Evolutionary conservation across 2,113 vertebrate genomes (phyloP), one percentile per base, ranked within the genome.

Genomic region (Camelus bactrianus): DNA sequence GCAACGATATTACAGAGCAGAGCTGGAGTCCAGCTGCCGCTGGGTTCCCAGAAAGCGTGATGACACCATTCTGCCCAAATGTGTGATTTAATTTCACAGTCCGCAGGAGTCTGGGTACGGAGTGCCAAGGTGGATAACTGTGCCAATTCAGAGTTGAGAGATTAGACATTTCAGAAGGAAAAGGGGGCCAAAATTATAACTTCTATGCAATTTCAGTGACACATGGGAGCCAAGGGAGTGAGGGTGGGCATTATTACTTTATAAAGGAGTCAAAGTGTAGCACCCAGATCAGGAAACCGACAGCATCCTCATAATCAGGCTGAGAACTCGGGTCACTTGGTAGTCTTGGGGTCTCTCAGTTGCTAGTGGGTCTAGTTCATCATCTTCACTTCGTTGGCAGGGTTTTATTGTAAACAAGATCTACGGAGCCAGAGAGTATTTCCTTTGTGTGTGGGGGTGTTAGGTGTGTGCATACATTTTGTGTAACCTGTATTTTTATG

Each of bases 11-110:
- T 17, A 3, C 22, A 12, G 19, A 70, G 85, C 72, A 6, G 35
- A 2, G 0, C 0, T 13, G 9, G 85, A n/a, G 69, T 28, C 65
- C n/a, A 32, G 77, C 35, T 14, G 46, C 32, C 13, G 1, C 42
- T 32, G 46, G 60, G 35, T 8, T 38, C 42, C 83, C 24, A 6
- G 77, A 58, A 93, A 5, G 92, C 30, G 42, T 22, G 67, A 65
- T 67, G 92, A 87, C 93, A 94, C 86, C 95, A 87, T 26, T 97
- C 85, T 93, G 62, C 79, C 86, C 46, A 13, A 32, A 65, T 2
- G 54, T 89, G 86, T 56, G 85, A 94, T 94, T 85, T 85, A 93
- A 94, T 94, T 93, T 86, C 67, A 91, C 77, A 64, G 91, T 8
- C 96, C 4, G 46, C 15, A n/a, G 96, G 83, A 64, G 56, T n/a